Evolutionary conservation across 2,888 invertebrate genomes (phyloP).

Genomic region (Lypha dubia): DNA sequence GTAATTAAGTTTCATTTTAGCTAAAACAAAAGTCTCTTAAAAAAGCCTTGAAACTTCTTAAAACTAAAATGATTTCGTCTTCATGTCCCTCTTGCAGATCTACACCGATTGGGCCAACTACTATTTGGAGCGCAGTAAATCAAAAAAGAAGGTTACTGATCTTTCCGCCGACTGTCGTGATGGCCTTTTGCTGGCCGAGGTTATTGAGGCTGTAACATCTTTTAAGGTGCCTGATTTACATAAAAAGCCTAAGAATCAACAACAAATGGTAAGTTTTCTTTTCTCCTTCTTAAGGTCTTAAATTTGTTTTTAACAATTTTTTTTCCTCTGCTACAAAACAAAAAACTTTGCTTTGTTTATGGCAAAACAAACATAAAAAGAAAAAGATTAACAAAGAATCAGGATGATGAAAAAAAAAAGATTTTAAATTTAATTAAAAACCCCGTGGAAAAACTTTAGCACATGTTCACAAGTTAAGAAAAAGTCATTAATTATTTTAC

Average conservation of each 20-base stretch:
- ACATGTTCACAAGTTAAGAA: slow-evolving; percentile 38
- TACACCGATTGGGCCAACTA: slow-evolving; percentile 99
- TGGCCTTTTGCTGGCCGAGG: slow-evolving; percentile 95
- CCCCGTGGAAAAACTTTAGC: slow-evolving; percentile 12
- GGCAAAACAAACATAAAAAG: background rate
- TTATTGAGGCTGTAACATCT: slow-evolving; percentile 95
- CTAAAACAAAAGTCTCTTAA: background rate
- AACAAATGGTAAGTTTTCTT: slow-evolving; percentile 94
- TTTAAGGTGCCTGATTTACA: slow-evolving; percentile 90
- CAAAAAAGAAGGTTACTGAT: slow-evolving; percentile 92
- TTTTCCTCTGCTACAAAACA: background rate
- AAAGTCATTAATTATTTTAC: slow-evolving; percentile 66
- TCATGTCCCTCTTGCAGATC: slow-evolving; percentile 87
- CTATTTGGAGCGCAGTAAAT: slow-evolving; percentile 95
- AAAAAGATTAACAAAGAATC: slow-evolving; percentile 40
- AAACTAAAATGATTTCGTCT: background rate
- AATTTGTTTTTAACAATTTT: background rate
- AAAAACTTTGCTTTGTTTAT: slow-evolving; percentile 14
- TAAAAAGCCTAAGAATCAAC: slow-evolving; percentile 93
- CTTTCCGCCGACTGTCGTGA: slow-evolving; percentile 96
- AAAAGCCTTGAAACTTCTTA: background rate
- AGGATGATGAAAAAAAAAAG: slow-evolving; percentile 33
- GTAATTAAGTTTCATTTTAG: background rate
- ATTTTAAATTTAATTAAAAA: slow-evolving; percentile 68
- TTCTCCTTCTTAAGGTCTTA: background rate